These are phyloP conservation scores for Aporophyla nigra DNA, from an alignment of 2,888 invertebrate genomes.

Conservation along the genomic window DNA sequence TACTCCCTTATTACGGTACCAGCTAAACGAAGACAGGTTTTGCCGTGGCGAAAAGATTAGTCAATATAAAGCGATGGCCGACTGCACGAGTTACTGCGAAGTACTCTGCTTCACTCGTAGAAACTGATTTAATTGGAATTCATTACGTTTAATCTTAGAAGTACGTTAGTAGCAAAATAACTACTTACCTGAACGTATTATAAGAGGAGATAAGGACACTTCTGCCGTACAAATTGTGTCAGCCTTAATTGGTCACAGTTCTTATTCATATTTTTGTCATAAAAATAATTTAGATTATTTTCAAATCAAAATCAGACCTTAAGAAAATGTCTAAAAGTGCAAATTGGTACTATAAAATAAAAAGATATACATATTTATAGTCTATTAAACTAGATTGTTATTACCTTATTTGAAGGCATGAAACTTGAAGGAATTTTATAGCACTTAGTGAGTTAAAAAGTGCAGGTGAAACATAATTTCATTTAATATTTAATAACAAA, in stretches of 20 bases:
- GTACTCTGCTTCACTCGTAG: not conserved
- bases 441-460: not conserved
- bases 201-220: not conserved
- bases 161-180: not conserved
- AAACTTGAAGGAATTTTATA: not conserved
- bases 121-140: not conserved
- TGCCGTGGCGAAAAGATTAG: not conserved
- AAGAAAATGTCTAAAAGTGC: too few relatives aligned
- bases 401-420: not conserved
- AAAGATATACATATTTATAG: too few relatives aligned
- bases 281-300: not conserved
- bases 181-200: not conserved
- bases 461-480: not conserved
- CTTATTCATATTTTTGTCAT: too few relatives aligned
- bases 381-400: too few relatives aligned
- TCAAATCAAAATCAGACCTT: too few relatives aligned
- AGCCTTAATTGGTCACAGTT: not conserved
- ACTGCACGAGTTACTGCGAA: not conserved
- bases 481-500: not conserved
- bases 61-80: not conserved
- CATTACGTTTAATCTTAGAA: not conserved
- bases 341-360: too few relatives aligned
- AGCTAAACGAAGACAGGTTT: not conserved
- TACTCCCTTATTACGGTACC: not conserved
- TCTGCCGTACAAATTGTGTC: not conserved